Evolutionary conservation across 2,113 vertebrate genomes (phyloP).

Genomic region (Salvelinus fontinalis): DNA sequence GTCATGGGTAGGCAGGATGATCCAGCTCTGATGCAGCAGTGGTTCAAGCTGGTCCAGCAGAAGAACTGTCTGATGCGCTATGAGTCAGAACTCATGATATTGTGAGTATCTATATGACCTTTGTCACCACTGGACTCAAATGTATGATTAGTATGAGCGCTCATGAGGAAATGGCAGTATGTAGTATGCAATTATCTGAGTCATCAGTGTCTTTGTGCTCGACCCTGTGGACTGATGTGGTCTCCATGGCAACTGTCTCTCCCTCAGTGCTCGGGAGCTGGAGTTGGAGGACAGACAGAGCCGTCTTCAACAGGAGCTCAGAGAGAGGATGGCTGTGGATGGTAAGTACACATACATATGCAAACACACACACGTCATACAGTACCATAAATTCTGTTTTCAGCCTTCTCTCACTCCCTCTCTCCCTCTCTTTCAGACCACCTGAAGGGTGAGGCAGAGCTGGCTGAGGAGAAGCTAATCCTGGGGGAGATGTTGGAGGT

Average conservation of each 20-base stretch:
- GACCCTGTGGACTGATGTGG: conserved; percentile 15
- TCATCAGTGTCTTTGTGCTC: neutral
- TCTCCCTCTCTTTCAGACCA: conserved; percentile 76
- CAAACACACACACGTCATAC: neutral
- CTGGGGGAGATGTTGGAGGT: conserved; percentile 96
- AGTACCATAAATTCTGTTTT: neutral
- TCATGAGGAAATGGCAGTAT: no score
- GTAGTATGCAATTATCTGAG: neutral
- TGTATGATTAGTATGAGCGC: no score
- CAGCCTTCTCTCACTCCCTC: neutral
- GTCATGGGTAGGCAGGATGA: conserved; percentile 90
- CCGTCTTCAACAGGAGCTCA: conserved; percentile 90
- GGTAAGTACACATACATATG: conserved; percentile 69
- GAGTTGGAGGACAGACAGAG: conserved; percentile 96
- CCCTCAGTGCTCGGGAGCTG: conserved; percentile 86
- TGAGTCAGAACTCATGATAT: conserved; percentile 93
- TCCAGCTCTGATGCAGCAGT: conserved; percentile 92
- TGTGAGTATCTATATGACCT: conserved; percentile 80
- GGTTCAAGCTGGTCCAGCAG: conserved; percentile 95
- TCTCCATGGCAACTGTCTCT: neutral
- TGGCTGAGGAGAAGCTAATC: conserved; percentile 87
- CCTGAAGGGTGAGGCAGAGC: conserved; percentile 85
- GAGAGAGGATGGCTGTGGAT: conserved; percentile 93
- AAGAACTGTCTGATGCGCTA: conserved; percentile 93
- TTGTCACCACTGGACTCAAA: neutral